phyloP scores from a whole-genome alignment of 1,140 invertebrate species.

The Sitodiplosis mosellana region DNA sequence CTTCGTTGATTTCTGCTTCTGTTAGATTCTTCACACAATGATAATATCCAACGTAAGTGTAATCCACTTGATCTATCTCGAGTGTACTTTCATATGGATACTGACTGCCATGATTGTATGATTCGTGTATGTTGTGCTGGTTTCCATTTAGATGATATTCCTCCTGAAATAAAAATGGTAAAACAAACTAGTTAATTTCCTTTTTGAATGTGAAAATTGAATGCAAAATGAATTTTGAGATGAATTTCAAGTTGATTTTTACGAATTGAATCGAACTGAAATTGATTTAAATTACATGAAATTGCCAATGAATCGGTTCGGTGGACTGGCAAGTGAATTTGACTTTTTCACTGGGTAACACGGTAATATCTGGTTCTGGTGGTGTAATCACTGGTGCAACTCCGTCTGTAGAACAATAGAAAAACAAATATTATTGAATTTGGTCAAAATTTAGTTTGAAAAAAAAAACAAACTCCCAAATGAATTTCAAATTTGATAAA shows the following conservation, averaged over 20 bases:
- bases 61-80: constrained; percentile 24
- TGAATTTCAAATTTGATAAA: too few species aligned
- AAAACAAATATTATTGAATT: too few species aligned
- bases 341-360: constrained; percentile 26
- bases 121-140: neutral
- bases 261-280: neutral
- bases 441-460: too few species aligned
- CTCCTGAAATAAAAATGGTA: too few species aligned
- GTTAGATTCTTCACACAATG: constrained; percentile 30
- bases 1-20: constrained; percentile 17
- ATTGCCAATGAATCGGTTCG: constrained; percentile 26
- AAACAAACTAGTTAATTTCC: too few species aligned
- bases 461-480: too few species aligned
- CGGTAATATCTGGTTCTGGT: constrained; percentile 25
- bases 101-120: constrained; percentile 11
- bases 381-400: constrained; percentile 27
- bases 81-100: constrained; percentile 25
- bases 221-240: too few species aligned
- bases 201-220: too few species aligned
- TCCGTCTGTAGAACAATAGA: constrained; percentile 6
- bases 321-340: constrained; percentile 30
- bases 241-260: neutral
- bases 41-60: constrained; percentile 36
- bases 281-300: constrained; percentile 14
- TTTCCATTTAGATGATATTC: constrained; percentile 3